Evolutionary conservation across 1,140 invertebrate genomes (phyloP).

Genomic region (Zaprionus vittiger): DNA sequence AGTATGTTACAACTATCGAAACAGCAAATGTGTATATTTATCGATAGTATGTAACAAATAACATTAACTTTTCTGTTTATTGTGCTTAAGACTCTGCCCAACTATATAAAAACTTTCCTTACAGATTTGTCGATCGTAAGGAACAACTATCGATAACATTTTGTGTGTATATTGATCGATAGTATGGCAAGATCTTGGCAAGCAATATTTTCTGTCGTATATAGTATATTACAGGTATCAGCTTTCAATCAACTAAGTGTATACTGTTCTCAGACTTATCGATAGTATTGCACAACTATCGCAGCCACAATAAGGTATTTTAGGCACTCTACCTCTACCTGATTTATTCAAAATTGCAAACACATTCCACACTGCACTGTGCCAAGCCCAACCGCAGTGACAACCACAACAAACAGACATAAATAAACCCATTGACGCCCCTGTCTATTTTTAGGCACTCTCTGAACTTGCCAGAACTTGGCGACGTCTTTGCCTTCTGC

Average conservation of each 20-base stretch:
- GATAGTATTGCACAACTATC: not conserved
- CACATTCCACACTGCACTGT: not conserved
- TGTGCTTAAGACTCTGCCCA: no score
- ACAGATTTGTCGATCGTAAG: not conserved
- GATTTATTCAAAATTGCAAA: not conserved
- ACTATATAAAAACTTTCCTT: no score
- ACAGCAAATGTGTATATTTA: not conserved
- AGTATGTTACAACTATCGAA: no score
- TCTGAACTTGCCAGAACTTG: constrained; percentile 3
- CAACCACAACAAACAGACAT: not conserved
- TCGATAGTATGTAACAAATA: not conserved
- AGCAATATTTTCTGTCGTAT: no score
- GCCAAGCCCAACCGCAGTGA: not conserved
- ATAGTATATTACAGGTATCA: no score
- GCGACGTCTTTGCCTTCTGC: constrained; percentile 3
- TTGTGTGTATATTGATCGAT: not conserved
- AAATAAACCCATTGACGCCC: constrained; percentile 10
- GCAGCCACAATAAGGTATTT: not conserved
- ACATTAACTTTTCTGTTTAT: not conserved
- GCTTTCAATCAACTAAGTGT: no score
- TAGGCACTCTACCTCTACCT: not conserved
- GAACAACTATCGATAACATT: not conserved
- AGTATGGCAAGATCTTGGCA: not conserved
- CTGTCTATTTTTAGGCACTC: constrained; percentile 24
- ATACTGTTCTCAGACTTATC: not conserved